Base-by-base conservation (phyloP, 2,797 vertebrate species). In the Odontamblyopus rebecca region DNA sequence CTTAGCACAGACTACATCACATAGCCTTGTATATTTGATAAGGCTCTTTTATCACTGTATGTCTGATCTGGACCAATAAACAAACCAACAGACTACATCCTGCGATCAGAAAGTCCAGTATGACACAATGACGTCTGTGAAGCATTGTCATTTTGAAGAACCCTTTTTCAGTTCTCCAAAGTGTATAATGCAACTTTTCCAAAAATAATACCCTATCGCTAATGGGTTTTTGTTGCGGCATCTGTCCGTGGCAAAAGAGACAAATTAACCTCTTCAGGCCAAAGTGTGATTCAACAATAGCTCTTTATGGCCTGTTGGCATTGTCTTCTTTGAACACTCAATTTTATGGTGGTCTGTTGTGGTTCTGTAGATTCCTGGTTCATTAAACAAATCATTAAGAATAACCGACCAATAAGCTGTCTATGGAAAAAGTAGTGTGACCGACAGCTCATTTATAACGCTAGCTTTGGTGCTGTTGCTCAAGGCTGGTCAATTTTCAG, bases 71-170 rank as follows among this genome's bases (percentile, higher is more conserved):
- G 16, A 67, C 65, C 26, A 51, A 67, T 53, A 67, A 67, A 67
- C 64, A 67, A 51, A 51, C 27, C 26, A 67, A 67, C 48, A 67
- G 18, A 53, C 63, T 27, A 18, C 64, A 30, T 66, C 64, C 64
- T 66, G 64, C 5, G 44, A 29, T 65, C 64, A 67, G 50, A 67
- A 38, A 66, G 27, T 50, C 65, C 48, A n/a, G 18, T 32, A 27
- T 29, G 12, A 50, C 13, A 65, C 44, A 67, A 67, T 16, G 19
- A 16, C n/a, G 65, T 50, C 63, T 48, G 41, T 19, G 41, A 23
- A 6, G 35, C 62, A 6, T 64, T 64, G 35, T 23, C 3, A 64
- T n/a, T 64, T 44, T 64, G 19, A 63, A 64, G 35, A 44, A n/a
- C 18, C 8, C 41, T 44, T 44, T 44, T 44, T 44, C 41, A 13